phyloP scores from a whole-genome alignment of 2,888 invertebrate genomes.

The Scaptomyza parva region DNA sequence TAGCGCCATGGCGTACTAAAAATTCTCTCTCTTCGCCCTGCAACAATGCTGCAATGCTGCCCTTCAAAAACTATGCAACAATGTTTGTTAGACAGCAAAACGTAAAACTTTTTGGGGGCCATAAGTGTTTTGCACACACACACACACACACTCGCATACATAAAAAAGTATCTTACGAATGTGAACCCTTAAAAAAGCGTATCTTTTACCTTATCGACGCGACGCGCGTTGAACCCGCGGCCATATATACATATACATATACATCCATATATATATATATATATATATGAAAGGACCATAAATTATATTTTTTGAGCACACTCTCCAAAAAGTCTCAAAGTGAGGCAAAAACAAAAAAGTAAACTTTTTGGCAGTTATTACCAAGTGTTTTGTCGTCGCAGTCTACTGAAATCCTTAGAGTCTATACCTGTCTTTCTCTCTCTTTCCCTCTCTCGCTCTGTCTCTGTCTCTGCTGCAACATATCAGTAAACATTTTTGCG shows the following conservation, averaged over 20 bases:
- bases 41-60: conserved; percentile 51
- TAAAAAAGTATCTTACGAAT: conserved; percentile 31
- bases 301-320: conserved; percentile 81
- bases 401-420: conserved; percentile 43
- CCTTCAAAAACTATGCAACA: conserved; percentile 78
- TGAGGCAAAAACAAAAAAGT: conserved; percentile 58
- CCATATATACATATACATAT: conserved; percentile 38
- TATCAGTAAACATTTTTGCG: conserved; percentile 80
- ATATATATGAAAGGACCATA: conserved; percentile 69
- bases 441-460: conserved; percentile 1
- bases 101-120: conserved; percentile 69
- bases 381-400: conserved; percentile 79
- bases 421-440: background rate
- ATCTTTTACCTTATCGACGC: conserved; percentile 74
- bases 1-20: conserved; percentile 57
- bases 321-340: conserved; percentile 61
- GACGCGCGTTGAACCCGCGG: conserved; percentile 67
- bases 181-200: conserved; percentile 49
- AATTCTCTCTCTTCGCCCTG: background rate
- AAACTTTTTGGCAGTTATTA: conserved; percentile 80
- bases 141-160: conserved; percentile 20
- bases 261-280: too few relatives aligned
- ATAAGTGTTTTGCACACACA: conserved; percentile 67
- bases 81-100: conserved; percentile 69
- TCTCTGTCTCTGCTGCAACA: conserved; percentile 50